Evolutionary conservation across 2,888 invertebrate genomes (phyloP).

Genomic region (Poecilobothrus nobilitatus): DNA sequence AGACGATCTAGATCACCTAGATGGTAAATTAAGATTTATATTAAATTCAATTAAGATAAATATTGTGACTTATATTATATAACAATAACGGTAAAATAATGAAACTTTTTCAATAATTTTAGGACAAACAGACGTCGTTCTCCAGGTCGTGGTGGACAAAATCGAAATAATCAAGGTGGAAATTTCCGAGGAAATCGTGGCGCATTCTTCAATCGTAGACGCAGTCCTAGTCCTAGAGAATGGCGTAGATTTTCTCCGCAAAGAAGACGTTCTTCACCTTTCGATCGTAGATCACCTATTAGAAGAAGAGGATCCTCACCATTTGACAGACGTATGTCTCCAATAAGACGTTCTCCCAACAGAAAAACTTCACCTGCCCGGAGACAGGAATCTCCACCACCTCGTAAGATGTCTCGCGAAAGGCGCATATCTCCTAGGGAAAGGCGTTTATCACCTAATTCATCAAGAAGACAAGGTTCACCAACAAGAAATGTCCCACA

Average conservation of each 20-base stretch:
- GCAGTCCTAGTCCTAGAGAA: slow-evolving; percentile 31
- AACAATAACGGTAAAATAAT: no score
- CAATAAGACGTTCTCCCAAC: slow-evolving; percentile 32
- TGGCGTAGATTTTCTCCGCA: slow-evolving; percentile 21
- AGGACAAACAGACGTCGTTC: not conserved
- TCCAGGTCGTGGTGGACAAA: not conserved
- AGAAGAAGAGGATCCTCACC: slow-evolving; percentile 28
- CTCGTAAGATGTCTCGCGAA: slow-evolving; percentile 20
- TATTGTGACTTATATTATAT: not conserved
- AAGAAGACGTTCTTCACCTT: slow-evolving; percentile 21
- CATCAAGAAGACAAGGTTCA: not conserved
- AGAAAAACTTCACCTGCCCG: slow-evolving; percentile 31
- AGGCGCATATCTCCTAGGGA: slow-evolving; percentile 14
- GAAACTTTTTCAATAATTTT: not conserved
- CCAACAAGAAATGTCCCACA: not conserved
- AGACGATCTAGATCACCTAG: slow-evolving; percentile 40
- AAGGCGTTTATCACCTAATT: slow-evolving; percentile 15
- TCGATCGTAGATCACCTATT: slow-evolving; percentile 20
- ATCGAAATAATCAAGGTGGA: slow-evolving; percentile 17
- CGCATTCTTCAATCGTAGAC: slow-evolving; percentile 31
- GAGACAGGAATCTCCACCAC: slow-evolving; percentile 26
- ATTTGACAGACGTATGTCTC: slow-evolving; percentile 25
- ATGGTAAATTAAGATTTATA: slow-evolving; percentile 28
- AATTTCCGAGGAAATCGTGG: slow-evolving; percentile 20
- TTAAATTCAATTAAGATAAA: not conserved